Evolutionary conservation across 1,140 invertebrate species (phyloP).

Genomic region (Heliconius congener): DNA sequence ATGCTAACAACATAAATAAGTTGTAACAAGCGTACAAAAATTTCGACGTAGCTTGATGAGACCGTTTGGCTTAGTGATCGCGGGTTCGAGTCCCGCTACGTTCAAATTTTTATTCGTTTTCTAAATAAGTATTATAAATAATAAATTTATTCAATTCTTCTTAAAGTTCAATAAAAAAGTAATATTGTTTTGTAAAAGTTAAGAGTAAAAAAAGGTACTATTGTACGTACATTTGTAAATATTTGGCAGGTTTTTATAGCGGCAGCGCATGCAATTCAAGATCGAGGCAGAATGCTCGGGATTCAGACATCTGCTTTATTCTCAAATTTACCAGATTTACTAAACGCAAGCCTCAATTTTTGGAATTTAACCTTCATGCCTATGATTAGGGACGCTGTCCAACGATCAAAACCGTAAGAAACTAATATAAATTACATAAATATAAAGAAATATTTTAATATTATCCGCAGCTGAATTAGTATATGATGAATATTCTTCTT

Average conservation of each 20-base stretch:
- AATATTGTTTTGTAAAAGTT: too few relatives aligned
- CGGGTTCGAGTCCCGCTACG: too few relatives aligned
- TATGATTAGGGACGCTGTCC: conserved; percentile 55
- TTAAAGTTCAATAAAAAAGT: too few relatives aligned
- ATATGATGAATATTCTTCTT: conserved; percentile 28
- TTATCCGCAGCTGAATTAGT: background rate
- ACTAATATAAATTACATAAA: background rate
- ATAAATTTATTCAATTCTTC: too few relatives aligned
- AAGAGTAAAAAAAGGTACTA: too few relatives aligned
- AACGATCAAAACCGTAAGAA: conserved; percentile 55
- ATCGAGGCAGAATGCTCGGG: conserved; percentile 51
- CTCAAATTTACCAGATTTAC: conserved; percentile 64
- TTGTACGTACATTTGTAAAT: background rate
- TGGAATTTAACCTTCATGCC: conserved; percentile 61
- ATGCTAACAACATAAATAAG: too few relatives aligned
- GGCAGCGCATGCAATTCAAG: conserved; percentile 64
- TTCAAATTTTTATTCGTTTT: too few relatives aligned
- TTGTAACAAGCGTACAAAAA: too few relatives aligned
- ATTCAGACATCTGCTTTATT: conserved; percentile 59
- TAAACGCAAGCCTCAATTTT: conserved; percentile 63
- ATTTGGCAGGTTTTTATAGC: conserved; percentile 63
- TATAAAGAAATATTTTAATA: background rate
- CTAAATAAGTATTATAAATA: too few relatives aligned
- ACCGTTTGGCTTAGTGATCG: too few relatives aligned
- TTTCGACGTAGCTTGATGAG: too few relatives aligned